Base-by-base conservation (phyloP, 2,113 vertebrate species). In the Artemisiospiza belli region DNA sequence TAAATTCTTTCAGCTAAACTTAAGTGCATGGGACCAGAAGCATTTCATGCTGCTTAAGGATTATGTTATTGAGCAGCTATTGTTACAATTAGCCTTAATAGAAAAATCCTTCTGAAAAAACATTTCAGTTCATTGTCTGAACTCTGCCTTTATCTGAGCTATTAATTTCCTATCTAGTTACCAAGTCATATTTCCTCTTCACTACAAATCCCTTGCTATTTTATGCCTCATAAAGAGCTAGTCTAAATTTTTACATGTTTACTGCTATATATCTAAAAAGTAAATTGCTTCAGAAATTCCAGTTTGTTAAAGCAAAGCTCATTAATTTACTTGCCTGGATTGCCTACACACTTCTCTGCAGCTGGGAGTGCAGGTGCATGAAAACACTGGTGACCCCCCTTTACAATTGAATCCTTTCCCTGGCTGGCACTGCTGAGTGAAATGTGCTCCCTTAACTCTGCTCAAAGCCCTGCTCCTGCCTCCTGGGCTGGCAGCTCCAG, bases 121-220 rank as follows among this genome's bases (percentile, higher is more conserved):
- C 64, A 66, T 83, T 93, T 82, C 28, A 76, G 20, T 59, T 91
- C 30, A 79, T 90, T 54, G n/a, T 69, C 79, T 90, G 72, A 90
- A 83, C 52, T 83, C 64, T 67, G 62, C 51, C 57, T 93, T 86
- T 90, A 83, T 72, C 39, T 93, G 27, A 74, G 61, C 88, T 94
- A 87, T 52, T 90, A 0, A 89, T 93, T 94, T 94, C 57, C 86
- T 84, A 23, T 59, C 39, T 75, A 83, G 90, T 75, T 94, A 75
- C 80, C 46, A 89, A 81, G 76, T 57, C 57, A 25, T 92, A 86
- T 77, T 89, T 93, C 76, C 73, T 94, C 76, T 83, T 83, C 14
- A 7, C 57, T 83, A 85, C 63, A 83, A 91, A 87, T 70, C 11
- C 24, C 19, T 47, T 69, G 63, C 31, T 92, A 74, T 83, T 83